phyloP scores from a whole-genome alignment of 2,797 vertebrate genomes.

The Chiroxiphia lanceolata region DNA sequence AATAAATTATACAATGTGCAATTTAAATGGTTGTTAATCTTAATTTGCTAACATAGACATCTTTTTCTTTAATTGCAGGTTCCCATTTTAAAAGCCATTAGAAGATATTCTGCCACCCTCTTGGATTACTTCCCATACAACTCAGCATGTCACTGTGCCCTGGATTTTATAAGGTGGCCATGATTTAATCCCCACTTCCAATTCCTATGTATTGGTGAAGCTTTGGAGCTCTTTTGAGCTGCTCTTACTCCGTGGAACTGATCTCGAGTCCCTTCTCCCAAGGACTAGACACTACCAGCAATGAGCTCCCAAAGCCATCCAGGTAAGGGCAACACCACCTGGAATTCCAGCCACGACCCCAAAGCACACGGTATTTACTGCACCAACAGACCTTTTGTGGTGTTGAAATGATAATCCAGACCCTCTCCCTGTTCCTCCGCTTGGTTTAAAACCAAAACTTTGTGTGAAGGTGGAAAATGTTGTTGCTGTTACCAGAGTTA shows the following conservation, averaged over 20 bases:
- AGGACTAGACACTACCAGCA: constrained; percentile 63
- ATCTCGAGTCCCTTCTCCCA: constrained; percentile 12
- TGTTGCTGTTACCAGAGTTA: neutral
- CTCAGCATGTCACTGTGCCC: constrained; percentile 57
- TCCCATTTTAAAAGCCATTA: constrained; percentile 39
- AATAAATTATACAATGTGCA: neutral
- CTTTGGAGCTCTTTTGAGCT: constrained; percentile 57
- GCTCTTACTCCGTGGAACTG: neutral
- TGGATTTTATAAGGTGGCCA: constrained; percentile 46
- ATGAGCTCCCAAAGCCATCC: constrained; percentile 83
- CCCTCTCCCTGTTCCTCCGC: neutral
- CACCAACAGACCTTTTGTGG: rapidly evolving
- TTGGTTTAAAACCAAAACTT: rapidly evolving
- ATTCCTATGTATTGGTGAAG: constrained; percentile 57
- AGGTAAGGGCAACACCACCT: constrained; percentile 66
- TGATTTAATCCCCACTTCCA: constrained; percentile 18
- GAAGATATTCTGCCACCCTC: constrained; percentile 35
- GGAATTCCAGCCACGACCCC: neutral
- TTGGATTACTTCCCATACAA: constrained; percentile 55
- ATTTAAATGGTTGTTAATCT: neutral
- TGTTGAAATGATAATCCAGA: neutral
- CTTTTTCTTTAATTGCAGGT: constrained; percentile 54
- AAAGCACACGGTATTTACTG: rapidly evolving
- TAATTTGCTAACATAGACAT: neutral
- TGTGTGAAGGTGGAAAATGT: rapidly evolving